Evolutionary conservation across 1,140 invertebrate genomes (phyloP), one percentile per base, ranked within the genome.

Genomic region (Diachasmimorpha longicaudata): DNA sequence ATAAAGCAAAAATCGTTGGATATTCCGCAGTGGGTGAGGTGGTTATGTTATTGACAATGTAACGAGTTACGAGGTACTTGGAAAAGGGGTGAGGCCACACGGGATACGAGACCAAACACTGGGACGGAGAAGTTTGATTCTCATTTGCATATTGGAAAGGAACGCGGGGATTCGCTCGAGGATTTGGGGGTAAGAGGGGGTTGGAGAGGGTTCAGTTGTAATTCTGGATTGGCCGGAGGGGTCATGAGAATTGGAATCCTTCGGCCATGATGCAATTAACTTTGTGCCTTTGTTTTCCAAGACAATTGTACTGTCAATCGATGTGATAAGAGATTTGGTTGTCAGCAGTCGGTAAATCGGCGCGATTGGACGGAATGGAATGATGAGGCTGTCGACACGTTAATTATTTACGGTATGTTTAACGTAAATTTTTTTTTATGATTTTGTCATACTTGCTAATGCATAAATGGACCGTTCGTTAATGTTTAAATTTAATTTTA

Each of bases 141-240:
- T 72, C 70, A 72, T 72, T 72, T 72, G 70, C 70, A 72, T 72
- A 55, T 72, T 71, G 69, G 69, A 31, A 71, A 71, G 52, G 52
- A 58, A 58, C 21, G 14, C 9, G 52, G 52, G 52, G 19, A 58
- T 58, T 58, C 68, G 21, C 68, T n/a, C 44, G 23, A 72, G 25
- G 72, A 74, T 63, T 55, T 3, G 31, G 31, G n/a, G n/a, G n/a
- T n/a, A n/a, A n/a, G n/a, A n/a, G n/a, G n/a, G n/a, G n/a, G n/a
- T n/a, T n/a, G n/a, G n/a, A n/a, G 37, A 79, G 76, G 78, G 81
- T 81, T 77, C 74, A 80, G 77, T 77, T 81, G 81, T 58, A 58
- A 58, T 58, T 19, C 52, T 58, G 78, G 81, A 79, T 46, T 46
- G 10, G 44, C 44, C 9, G 10, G 44, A 46, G 44, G 44, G 44